Evolutionary conservation across 1,140 invertebrate species (phyloP), one percentile per base, ranked within the genome.

Genomic region (Telenomus remus): DNA sequence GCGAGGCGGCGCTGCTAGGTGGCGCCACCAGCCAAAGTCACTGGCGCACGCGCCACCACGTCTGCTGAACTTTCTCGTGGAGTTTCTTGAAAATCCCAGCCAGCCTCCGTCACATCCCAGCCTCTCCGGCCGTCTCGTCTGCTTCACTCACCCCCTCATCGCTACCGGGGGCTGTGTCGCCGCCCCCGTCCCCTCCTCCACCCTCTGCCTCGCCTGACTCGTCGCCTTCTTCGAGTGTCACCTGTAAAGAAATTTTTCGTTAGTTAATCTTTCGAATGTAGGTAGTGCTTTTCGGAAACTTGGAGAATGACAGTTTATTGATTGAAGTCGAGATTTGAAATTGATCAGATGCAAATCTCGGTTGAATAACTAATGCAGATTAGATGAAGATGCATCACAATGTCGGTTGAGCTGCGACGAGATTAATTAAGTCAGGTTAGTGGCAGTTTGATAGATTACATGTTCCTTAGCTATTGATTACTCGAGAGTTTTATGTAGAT

Each of bases 21-120:
- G 50, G 55, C 61, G 70, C 49, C 27, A 49, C 61, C 27, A 27
- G 19, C 54, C 46, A 48, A 27, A 27, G 73, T 90, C 89, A 92
- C 88, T 92, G 91, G 86, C 91, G 91, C 81, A 92, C 90, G 83
- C 90, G 91, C 92, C 92, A 93, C 92, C 92, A 94, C 84, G 91
- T 84, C 79, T 87, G 92, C 89, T 94, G 93, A 89, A 94, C 93
- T 88, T 94, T 94, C 88, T 94, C 94, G 88, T 93, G 91, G 86
- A 95, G 90, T 91, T 94, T 95, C 89, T 92, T 93, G 89, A 93
- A 95, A 89, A 94, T 92, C 90, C 93, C 93, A 84, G 93, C 89
- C 89, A 95, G 91, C 92, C 93, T 95, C 93, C 93, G 93, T 95
- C 94, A 95, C 92, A 95, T 95, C 84, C 93, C 93, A 90, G 89